Conservation (phyloP, 2,113 vertebrate species). For the Dicaeum eximium region DNA sequence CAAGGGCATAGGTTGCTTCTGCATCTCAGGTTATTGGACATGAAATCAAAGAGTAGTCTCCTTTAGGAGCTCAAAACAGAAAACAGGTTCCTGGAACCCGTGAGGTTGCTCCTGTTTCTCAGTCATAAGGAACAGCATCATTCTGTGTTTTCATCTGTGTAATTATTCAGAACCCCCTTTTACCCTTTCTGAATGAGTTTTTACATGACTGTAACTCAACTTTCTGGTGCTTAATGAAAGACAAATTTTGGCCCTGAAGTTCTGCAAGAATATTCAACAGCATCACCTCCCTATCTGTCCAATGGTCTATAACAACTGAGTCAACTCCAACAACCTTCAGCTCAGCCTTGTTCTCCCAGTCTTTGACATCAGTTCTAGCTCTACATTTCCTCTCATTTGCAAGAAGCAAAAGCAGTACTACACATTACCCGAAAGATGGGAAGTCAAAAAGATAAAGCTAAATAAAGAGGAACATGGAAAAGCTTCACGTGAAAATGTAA, state of each 20-base stretch:
- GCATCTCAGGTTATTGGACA: background rate
- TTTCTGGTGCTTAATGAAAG: background rate
- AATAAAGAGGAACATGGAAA: background rate
- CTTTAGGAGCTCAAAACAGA: background rate
- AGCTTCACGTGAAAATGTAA: background rate
- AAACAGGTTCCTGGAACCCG: background rate
- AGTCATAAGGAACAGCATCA: background rate
- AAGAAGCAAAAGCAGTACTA: background rate
- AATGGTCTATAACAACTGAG: background rate
- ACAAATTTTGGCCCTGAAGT: background rate
- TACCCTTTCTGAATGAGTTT: background rate
- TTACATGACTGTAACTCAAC: background rate
- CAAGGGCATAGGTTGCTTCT: background rate
- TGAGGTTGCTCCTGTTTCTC: background rate
- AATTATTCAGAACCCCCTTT: background rate
- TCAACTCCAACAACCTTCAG: background rate
- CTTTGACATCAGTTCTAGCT: background rate
- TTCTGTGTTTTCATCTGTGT: background rate
- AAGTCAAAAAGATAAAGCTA: background rate
- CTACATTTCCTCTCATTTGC: background rate
- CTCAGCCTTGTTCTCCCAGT: background rate
- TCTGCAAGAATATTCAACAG: background rate
- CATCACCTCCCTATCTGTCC: background rate
- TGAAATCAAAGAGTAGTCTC: background rate
- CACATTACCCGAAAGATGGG: background rate